Conservation (phyloP, 2,888 invertebrate genomes). For the Lagria hirta region DNA sequence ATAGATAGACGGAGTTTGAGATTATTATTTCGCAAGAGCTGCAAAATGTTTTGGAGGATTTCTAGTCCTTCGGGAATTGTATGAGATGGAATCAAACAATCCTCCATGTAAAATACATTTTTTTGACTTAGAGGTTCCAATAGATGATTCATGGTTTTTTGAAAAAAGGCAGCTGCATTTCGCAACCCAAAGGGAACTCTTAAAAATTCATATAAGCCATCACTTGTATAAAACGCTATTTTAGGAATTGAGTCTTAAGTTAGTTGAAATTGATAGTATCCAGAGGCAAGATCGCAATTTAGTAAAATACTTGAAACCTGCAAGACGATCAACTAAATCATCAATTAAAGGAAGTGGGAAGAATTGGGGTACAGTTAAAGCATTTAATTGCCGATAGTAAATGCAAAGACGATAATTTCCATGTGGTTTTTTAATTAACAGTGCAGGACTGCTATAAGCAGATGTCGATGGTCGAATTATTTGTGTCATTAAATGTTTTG, state of each 20-base stretch:
- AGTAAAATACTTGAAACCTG: constrained; percentile 8
- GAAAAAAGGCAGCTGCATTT: constrained; percentile 40
- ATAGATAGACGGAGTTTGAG: constrained; percentile 30
- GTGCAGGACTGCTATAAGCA: constrained; percentile 23
- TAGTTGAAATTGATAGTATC: constrained; percentile 27
- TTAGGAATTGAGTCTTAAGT: constrained; percentile 25
- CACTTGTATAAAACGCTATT: constrained; percentile 43
- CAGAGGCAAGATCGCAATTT: constrained; percentile 18
- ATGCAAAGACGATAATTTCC: constrained; percentile 11
- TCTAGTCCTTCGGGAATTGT: constrained; percentile 16
- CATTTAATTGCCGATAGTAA: constrained; percentile 16
- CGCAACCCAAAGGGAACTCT: constrained; percentile 33
- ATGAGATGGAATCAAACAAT: constrained; percentile 34
- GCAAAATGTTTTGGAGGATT: constrained; percentile 21
- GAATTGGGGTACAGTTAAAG: constrained; percentile 4
- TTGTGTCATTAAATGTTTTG: no score
- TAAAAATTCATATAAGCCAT: constrained; percentile 40
- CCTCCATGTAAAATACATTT: constrained; percentile 37
- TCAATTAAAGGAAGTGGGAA: constrained; percentile 15
- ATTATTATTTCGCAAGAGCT: constrained; percentile 17
- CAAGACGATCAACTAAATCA: constrained; percentile 10
- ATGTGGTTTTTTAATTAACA: constrained; percentile 25
- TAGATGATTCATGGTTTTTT: constrained; percentile 34
- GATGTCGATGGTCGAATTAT: constrained; percentile 13
- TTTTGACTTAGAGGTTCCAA: constrained; percentile 16